Percentiles rank a stretch among this genome's conserved stretches.
These are phyloP conservation scores for Anomalospiza imberbis DNA, from an alignment of 2,797 vertebrate genomes.

Conservation along the genomic window DNA sequence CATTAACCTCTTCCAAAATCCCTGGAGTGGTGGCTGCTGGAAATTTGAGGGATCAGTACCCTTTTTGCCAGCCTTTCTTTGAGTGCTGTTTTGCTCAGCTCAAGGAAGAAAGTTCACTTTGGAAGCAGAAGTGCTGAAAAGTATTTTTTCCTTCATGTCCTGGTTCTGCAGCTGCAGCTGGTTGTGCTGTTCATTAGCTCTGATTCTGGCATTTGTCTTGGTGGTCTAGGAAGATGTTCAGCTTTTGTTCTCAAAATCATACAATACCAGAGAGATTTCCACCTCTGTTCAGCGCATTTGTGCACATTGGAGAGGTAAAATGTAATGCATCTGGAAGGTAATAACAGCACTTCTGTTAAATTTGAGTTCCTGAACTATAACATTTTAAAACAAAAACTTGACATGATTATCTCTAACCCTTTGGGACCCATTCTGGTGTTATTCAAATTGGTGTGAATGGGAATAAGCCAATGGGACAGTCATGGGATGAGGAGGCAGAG, in stretches of 20 bases:
- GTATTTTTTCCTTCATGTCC: neutral
- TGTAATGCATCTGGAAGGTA: neutral
- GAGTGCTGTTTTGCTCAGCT: neutral
- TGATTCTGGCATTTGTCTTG: neutral
- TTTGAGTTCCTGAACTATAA: neutral
- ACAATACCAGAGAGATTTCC: neutral
- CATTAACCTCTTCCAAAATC: neutral
- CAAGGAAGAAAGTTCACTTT: neutral
- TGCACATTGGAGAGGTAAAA: neutral
- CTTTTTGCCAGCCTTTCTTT: neutral
- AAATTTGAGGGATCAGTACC: neutral
- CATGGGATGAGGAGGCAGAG: neutral
- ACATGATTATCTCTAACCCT: neutral
- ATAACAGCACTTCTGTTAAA: neutral
- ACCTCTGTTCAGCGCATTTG: neutral
- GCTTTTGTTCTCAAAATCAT: slow-evolving; percentile 12
- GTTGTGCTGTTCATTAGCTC: neutral
- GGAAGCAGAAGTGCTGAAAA: slow-evolving; percentile 38
- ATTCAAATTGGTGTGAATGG: neutral
- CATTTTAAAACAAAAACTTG: neutral
- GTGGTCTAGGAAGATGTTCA: neutral
- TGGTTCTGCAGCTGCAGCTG: slow-evolving; percentile 16
- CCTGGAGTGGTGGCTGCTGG: neutral
- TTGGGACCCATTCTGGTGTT: neutral
- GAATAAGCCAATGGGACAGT: neutral